Conservation (phyloP, 2,888 invertebrate genomes). For the Saturnia japonica region DNA sequence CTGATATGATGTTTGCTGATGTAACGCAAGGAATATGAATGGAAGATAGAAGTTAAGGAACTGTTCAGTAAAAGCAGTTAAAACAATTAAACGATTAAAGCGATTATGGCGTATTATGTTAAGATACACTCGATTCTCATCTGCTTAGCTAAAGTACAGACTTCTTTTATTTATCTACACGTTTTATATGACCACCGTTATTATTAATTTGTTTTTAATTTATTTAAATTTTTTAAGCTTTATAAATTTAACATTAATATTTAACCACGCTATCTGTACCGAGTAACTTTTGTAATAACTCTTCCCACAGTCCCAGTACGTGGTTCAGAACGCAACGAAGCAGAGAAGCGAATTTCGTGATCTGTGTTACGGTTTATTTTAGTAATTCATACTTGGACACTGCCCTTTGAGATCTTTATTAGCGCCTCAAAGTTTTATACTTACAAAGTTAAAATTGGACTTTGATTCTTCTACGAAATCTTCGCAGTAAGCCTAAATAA, state of each 20-base stretch:
- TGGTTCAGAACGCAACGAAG: not conserved
- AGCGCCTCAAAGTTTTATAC: not conserved
- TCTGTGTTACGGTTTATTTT: not conserved
- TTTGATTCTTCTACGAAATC: not conserved
- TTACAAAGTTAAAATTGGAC: not conserved
- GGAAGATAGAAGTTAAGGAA: too few relatives aligned
- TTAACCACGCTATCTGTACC: constrained; percentile 9
- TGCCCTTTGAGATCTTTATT: not conserved
- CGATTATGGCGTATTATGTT: too few relatives aligned
- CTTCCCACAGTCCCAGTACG: not conserved
- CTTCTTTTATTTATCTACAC: not conserved
- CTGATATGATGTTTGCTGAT: not conserved
- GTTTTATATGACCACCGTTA: not conserved
- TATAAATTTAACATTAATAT: not conserved
- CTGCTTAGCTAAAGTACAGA: not conserved
- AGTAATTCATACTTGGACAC: not conserved
- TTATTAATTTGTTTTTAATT: not conserved
- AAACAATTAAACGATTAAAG: too few relatives aligned
- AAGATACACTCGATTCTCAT: not conserved
- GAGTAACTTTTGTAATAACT: constrained; percentile 13
- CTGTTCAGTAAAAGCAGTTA: too few relatives aligned
- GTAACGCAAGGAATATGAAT: too few relatives aligned
- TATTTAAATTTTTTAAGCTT: not conserved
- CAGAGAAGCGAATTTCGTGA: not conserved
- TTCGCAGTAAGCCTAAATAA: not conserved